Evolutionary conservation across 2,113 vertebrate genomes (phyloP).

Genomic region (Cyprinodon tularosa): DNA sequence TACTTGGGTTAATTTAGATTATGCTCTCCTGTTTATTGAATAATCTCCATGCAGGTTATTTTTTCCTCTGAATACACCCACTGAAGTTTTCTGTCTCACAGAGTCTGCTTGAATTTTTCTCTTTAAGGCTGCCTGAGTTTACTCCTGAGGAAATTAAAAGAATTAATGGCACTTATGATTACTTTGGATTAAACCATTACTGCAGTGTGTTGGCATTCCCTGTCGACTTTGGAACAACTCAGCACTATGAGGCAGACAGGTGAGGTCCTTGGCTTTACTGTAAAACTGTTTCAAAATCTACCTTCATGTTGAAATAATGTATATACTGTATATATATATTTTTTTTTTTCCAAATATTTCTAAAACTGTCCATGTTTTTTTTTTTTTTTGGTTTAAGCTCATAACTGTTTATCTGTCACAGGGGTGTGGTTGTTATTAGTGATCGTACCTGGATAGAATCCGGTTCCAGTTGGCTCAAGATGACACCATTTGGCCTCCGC

Average conservation of each 20-base stretch:
- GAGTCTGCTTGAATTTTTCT: not conserved
- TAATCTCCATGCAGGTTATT: not conserved
- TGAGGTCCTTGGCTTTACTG: constrained; percentile 53
- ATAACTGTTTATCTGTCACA: constrained; percentile 45
- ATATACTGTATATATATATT: accelerated
- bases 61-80: not conserved
- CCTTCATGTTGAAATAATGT: not conserved
- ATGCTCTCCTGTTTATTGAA: not conserved
- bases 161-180: constrained; percentile 95
- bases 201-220: constrained; percentile 89
- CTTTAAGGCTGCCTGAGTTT: constrained; percentile 89
- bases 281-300: not conserved
- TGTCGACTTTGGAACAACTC: constrained; percentile 75
- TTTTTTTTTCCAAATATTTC: not conserved
- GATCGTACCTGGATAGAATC: constrained; percentile 89
- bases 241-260: constrained; percentile 92
- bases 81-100: not conserved
- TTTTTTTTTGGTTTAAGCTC: not conserved
- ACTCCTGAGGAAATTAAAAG: constrained; percentile 87
- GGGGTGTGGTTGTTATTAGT: constrained; percentile 82
- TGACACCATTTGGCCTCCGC: constrained; percentile 90
- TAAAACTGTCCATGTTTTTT: not conserved
- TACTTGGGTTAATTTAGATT: not conserved
- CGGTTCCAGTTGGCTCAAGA: constrained; percentile 90
- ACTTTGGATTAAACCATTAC: constrained; percentile 95